Conservation (phyloP, 2,888 invertebrate genomes). For the Apocheima hispidaria region DNA sequence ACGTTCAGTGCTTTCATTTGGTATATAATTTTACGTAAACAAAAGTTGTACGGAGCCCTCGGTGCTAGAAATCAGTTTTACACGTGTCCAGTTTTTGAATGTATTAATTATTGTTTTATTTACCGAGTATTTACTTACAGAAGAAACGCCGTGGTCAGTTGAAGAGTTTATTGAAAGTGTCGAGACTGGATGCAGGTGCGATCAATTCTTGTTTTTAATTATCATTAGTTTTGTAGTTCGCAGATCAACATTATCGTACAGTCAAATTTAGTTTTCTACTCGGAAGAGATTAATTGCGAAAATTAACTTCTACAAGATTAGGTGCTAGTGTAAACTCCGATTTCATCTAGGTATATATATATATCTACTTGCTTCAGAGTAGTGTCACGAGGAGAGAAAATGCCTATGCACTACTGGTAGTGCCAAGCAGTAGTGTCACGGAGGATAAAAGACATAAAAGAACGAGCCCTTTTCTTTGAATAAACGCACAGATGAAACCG, state of each 20-base stretch:
- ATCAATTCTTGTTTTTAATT: constrained; percentile 29
- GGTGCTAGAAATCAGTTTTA: too few species aligned
- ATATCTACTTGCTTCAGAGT: too few species aligned
- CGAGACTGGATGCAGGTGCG: constrained; percentile 91
- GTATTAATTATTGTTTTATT: background rate
- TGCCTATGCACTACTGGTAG: too few species aligned
- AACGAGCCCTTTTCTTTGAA: too few species aligned
- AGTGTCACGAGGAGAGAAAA: too few species aligned
- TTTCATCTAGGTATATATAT: background rate
- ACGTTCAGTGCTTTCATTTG: too few species aligned
- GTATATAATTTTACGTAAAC: too few species aligned
- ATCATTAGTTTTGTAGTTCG: background rate
- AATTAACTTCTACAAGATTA: background rate
- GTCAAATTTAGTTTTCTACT: background rate
- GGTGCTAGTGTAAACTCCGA: background rate
- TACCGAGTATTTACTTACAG: constrained; percentile 56
- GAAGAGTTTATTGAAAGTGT: constrained; percentile 94
- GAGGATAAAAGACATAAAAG: too few species aligned
- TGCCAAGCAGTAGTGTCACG: too few species aligned
- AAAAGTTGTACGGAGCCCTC: too few species aligned
- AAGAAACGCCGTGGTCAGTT: constrained; percentile 94
- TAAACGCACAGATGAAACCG: too few species aligned
- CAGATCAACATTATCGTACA: background rate
- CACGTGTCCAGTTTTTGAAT: too few species aligned
- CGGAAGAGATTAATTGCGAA: background rate